Evolutionary conservation across 1,140 invertebrate genomes (phyloP).

Genomic region (Drosophila willistoni): DNA sequence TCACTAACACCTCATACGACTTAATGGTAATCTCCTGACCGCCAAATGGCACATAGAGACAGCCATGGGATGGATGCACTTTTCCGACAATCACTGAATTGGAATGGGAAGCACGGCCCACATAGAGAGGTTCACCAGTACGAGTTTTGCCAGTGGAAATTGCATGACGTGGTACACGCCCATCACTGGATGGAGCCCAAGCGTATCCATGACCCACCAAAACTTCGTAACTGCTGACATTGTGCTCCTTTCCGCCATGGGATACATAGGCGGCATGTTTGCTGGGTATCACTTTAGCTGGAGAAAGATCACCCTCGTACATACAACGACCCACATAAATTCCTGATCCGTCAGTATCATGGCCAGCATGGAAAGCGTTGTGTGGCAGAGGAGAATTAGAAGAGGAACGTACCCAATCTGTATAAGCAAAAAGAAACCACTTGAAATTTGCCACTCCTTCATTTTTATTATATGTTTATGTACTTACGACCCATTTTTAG

Average conservation of each 20-base stretch:
- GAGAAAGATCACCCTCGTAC: neutral
- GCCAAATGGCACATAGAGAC: neutral
- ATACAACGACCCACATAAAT: neutral
- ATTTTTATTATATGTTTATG: too few relatives aligned
- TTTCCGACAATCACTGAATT: neutral
- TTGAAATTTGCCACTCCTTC: too few relatives aligned
- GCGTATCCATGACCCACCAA: neutral
- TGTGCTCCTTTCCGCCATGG: neutral
- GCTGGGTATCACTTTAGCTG: neutral
- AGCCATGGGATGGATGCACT: neutral
- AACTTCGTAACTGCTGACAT: neutral
- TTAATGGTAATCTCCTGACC: neutral
- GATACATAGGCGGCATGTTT: neutral
- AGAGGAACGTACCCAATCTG: slow-evolving; percentile 78
- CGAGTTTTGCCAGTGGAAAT: neutral
- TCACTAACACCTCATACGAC: neutral
- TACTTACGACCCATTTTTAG: too few relatives aligned
- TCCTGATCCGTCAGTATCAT: neutral
- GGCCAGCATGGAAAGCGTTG: neutral
- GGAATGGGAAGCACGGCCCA: neutral
- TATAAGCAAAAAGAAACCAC: too few relatives aligned
- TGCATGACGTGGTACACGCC: neutral
- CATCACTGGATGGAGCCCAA: neutral
- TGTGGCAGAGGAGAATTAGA: neutral
- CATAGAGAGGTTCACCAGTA: neutral